These are phyloP conservation scores for Gambelia wislizenii DNA, from an alignment of 2,797 vertebrate genomes.

Conservation along the genomic window DNA sequence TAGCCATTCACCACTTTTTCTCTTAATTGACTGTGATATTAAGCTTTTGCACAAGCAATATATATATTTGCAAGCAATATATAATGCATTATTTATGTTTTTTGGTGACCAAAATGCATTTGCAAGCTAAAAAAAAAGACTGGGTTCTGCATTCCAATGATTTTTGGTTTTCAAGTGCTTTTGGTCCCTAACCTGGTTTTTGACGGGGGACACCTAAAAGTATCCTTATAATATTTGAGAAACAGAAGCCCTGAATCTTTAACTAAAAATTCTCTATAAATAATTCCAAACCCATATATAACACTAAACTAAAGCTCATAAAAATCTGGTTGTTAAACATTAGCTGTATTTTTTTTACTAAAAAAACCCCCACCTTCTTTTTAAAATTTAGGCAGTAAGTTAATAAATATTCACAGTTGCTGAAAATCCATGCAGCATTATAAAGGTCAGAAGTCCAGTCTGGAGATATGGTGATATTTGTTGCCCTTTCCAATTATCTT, in stretches of 20 bases:
- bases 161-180: no score
- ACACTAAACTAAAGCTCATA: conserved; percentile 1
- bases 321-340: background rate
- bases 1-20: no score
- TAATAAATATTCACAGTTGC: conserved; percentile 1
- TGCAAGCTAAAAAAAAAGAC: no score
- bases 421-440: conserved; percentile 1
- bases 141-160: no score
- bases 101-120: no score
- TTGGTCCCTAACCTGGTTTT: no score
- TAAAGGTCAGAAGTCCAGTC: conserved; percentile 22
- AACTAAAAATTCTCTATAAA: background rate
- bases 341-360: conserved; percentile 18
- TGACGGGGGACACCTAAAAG: no score
- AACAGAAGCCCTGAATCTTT: background rate
- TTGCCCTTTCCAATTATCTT: conserved; percentile 45
- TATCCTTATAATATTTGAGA: background rate
- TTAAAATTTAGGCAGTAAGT: background rate
- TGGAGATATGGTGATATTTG: conserved; percentile 35
- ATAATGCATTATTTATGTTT: no score
- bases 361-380: background rate
- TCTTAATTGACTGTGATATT: no score
- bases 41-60: no score
- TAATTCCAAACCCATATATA: background rate
- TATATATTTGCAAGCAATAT: no score